Base-by-base conservation (phyloP, 2,888 invertebrate species). In the Gari tellinella region DNA sequence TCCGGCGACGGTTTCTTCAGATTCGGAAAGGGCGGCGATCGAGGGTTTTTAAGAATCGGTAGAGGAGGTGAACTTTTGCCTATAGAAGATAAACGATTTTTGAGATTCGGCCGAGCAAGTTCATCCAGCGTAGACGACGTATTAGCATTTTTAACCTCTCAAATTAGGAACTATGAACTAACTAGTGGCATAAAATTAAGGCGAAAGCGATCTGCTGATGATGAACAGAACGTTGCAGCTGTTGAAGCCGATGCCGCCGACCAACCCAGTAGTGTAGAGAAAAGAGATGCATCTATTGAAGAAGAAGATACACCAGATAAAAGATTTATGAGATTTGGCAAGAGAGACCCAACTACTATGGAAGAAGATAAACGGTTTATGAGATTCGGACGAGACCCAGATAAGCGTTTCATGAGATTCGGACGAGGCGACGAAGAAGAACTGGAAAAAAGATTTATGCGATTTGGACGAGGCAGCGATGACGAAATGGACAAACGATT, bases 1-100 rank as follows among this genome's bases (percentile, higher is more conserved):
- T 75, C 77, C 7, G 85, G 82, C 7, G 86, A 88, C 56, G 80
- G 79, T 8, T 88, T 86, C 74, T 76, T 86, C 55, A 57, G 86
- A 10, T 84, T 84, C 52, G 84, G 84, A 4, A 80, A 74, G 48
- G 58, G 79, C 31, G 84, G 85, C 5, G 84, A 82, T n/a, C 58
- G 49, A 49, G 74, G 77, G 14, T 87, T 86, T 65, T 74, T 86
- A 41, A 56, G 85, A 48, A 77, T 88, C 49, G 85, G 84, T 17
- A 66, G 82, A 63, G 31, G 31, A 31, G 64, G 81, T 40, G 72
- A 70, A 17, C 19, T 57, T 19, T 72, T 74, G 48, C 80, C 80
- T 10, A 67, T 78, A 7, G 80, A 82, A 61, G 86, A 87, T 49
- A 88, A 88, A 77, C 57, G 88, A 31, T 88, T 88, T 65, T 82